These are phyloP conservation scores for Falco naumanni DNA, from an alignment of 2,797 vertebrate species.

Conservation along the genomic window DNA sequence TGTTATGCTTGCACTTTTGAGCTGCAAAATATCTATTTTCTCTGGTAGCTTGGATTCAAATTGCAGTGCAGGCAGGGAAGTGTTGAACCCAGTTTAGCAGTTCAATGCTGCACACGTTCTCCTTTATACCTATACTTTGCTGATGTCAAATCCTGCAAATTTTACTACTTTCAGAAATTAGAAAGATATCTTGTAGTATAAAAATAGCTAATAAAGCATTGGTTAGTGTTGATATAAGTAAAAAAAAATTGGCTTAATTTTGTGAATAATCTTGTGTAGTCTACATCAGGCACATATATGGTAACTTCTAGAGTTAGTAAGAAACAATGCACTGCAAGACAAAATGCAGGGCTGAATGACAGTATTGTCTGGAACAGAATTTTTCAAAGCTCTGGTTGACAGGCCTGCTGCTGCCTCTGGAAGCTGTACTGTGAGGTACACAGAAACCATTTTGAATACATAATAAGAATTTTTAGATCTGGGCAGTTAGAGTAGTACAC, in stretches of 20 bases:
- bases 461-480: background rate
- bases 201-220: background rate
- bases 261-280: background rate
- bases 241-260: background rate
- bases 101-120: background rate
- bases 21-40: background rate
- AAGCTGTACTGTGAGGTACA: background rate
- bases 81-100: background rate
- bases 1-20: background rate
- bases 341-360: background rate
- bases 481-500: background rate
- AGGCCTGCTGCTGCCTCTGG: background rate
- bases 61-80: background rate
- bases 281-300: background rate
- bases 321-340: background rate
- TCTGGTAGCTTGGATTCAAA: background rate
- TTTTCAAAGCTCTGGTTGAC: background rate
- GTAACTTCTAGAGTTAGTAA: background rate
- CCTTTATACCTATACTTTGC: background rate
- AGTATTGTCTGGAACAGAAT: background rate
- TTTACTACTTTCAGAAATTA: background rate
- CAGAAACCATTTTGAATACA: background rate
- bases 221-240: background rate
- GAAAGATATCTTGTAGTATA: background rate
- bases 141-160: background rate